These are phyloP conservation scores for Apeira syringaria DNA, from an alignment of 2,888 invertebrate species.

Conservation along the genomic window DNA sequence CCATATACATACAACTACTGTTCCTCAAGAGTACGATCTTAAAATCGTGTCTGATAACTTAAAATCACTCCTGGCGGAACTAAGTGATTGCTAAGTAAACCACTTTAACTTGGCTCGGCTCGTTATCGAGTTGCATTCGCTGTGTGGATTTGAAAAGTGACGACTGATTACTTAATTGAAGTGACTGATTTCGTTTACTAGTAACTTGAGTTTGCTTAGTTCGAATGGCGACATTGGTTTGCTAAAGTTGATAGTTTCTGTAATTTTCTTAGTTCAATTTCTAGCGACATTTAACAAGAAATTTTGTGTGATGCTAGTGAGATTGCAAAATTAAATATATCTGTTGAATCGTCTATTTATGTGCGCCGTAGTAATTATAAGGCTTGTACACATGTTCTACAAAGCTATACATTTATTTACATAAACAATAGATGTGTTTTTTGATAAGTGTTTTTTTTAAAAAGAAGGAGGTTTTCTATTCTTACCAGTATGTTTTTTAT, in stretches of 20 bases:
- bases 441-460: too few relatives aligned
- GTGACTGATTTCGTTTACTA: slow-evolving; percentile 16
- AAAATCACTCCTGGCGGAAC: slow-evolving; percentile 9
- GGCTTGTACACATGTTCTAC: too few relatives aligned
- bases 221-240: slow-evolving; percentile 11
- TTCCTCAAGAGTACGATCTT: too few relatives aligned
- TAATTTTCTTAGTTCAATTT: background rate
- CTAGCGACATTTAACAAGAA: background rate
- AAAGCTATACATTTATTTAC: too few relatives aligned
- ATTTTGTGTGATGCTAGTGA: too few relatives aligned
- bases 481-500: too few relatives aligned
- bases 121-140: slow-evolving; percentile 42
- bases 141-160: slow-evolving; percentile 38
- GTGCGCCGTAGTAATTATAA: too few relatives aligned
- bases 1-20: too few relatives aligned
- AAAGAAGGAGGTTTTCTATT: too few relatives aligned
- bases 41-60: slow-evolving; percentile 4
- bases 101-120: slow-evolving; percentile 46
- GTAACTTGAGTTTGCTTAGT: slow-evolving; percentile 9
- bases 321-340: too few relatives aligned
- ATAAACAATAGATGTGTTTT: too few relatives aligned
- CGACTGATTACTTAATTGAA: slow-evolving; percentile 25
- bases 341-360: too few relatives aligned
- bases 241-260: background rate
- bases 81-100: slow-evolving; percentile 54